Conservation (phyloP, 2,113 vertebrate species). For the Mormoops blainvillei region DNA sequence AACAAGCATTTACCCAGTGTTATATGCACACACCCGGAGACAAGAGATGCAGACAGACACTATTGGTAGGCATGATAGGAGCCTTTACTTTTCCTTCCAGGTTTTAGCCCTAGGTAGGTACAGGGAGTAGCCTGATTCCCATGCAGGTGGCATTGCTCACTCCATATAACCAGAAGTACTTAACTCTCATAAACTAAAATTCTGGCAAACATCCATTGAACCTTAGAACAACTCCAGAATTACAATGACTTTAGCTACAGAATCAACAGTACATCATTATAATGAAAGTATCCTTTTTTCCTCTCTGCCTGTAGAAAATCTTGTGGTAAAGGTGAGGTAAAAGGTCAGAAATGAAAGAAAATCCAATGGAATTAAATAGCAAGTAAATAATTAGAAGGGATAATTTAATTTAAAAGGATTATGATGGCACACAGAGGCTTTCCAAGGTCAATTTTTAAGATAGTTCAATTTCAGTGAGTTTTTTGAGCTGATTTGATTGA, state of each 20-base stretch:
- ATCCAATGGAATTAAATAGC: constrained; percentile 52
- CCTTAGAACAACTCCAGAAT: constrained; percentile 54
- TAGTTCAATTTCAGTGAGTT: constrained; percentile 46
- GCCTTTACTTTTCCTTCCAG: not conserved
- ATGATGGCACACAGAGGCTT: not conserved
- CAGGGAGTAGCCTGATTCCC: constrained; percentile 9
- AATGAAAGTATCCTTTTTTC: constrained; percentile 14
- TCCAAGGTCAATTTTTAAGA: constrained; percentile 39
- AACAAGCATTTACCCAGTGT: not conserved
- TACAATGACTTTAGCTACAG: constrained; percentile 36
- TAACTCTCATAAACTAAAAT: constrained; percentile 43
- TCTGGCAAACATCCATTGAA: constrained; percentile 50
- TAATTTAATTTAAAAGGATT: constrained; percentile 57
- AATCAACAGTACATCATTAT: constrained; percentile 48
- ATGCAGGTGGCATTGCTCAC: not conserved
- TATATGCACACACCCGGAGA: not conserved
- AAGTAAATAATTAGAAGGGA: constrained; percentile 48
- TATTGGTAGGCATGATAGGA: not conserved
- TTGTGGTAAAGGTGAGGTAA: constrained; percentile 38
- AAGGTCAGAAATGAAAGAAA: constrained; percentile 52
- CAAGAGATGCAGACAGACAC: not conserved
- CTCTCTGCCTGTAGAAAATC: not conserved
- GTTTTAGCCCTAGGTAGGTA: not conserved
- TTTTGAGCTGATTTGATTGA: constrained; percentile 36
- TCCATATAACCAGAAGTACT: constrained; percentile 42